Evolutionary conservation across 2,888 invertebrate genomes (phyloP).

Genomic region (Cheiracanthium punctorium): DNA sequence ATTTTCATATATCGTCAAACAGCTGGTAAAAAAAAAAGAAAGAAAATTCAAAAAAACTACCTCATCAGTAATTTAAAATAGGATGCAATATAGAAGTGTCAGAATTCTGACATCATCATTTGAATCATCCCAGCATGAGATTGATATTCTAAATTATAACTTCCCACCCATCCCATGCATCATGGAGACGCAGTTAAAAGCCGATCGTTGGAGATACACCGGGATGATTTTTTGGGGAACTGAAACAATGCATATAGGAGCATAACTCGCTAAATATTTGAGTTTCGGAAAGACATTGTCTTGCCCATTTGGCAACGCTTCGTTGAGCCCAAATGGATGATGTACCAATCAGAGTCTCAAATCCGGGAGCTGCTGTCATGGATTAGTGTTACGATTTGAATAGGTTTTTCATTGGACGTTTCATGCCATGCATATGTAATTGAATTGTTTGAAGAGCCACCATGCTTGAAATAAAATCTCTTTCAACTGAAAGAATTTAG

Average conservation of each 20-base stretch:
- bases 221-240: background rate
- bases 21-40: background rate
- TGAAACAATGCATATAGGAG: background rate
- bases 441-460: background rate
- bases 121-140: background rate
- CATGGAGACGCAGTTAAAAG: background rate
- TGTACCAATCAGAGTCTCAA: background rate
- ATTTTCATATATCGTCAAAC: too few relatives aligned
- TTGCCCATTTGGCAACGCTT: constrained; percentile 8
- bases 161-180: background rate
- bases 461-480: background rate
- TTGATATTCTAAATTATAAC: background rate
- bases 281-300: background rate
- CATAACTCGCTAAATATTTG: background rate
- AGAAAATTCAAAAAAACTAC: too few relatives aligned
- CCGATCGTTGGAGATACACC: background rate
- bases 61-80: background rate
- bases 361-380: constrained; percentile 10
- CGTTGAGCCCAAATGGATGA: constrained; percentile 1
- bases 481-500: background rate
- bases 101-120: background rate
- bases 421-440: background rate
- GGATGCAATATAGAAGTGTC: background rate
- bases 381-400: constrained; percentile 3
- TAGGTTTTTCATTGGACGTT: constrained; percentile 1